A percentile compares a stretch with the other conserved stretches of the same genome.
phyloP scores from a whole-genome alignment of 2,888 invertebrate genomes.

The Troides aeacus region DNA sequence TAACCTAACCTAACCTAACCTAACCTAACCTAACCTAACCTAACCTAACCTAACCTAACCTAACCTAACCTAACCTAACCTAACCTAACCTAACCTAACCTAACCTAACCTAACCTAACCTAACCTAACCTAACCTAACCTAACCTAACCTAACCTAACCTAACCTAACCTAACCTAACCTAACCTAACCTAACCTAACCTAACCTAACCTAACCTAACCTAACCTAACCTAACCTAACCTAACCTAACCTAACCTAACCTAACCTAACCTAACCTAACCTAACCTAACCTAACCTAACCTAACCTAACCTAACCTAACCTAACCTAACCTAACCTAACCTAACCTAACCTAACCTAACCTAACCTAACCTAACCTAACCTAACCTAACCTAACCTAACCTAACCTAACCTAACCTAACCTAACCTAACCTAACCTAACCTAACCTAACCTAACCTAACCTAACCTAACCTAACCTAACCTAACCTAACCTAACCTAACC shows the following conservation, averaged over 20 bases:
- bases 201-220: conserved; percentile 23
- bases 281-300: conserved; percentile 31
- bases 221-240: conserved; percentile 29
- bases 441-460: conserved; percentile 31
- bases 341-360: conserved; percentile 34
- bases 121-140: conserved; percentile 32
- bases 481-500: conserved; percentile 31
- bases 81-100: conserved; percentile 32
- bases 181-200: conserved; percentile 30
- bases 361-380: conserved; percentile 34
- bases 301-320: conserved; percentile 33
- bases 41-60: conserved; percentile 34
- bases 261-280: conserved; percentile 29
- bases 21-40: conserved; percentile 32
- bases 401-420: conserved; percentile 28
- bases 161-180: conserved; percentile 33
- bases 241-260: conserved; percentile 30
- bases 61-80: conserved; percentile 31
- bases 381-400: conserved; percentile 32
- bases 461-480: conserved; percentile 32
- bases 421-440: conserved; percentile 28
- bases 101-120: conserved; percentile 33
- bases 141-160: conserved; percentile 30
- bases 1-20: conserved; percentile 33
- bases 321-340: conserved; percentile 32